Conservation (phyloP, 2,888 invertebrate species). For the Incurvaria masculella region DNA sequence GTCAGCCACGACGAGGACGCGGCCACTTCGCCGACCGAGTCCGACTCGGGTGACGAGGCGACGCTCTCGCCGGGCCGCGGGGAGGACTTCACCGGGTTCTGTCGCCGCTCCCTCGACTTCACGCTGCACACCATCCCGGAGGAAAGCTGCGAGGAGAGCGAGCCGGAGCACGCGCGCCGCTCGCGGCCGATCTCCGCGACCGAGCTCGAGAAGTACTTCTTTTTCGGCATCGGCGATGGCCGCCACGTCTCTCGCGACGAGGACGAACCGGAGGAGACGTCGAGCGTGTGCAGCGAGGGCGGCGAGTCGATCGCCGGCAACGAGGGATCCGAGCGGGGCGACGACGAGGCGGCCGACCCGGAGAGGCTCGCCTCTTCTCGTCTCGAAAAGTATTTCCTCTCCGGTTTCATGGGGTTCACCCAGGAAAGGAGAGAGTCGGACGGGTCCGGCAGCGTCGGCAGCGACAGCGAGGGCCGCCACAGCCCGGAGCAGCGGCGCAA, state of each 20-base stretch:
- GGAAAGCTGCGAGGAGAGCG: conserved; percentile 93
- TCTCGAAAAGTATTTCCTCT: conserved; percentile 85
- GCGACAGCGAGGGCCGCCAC: conserved; percentile 85
- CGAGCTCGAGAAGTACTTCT: conserved; percentile 88
- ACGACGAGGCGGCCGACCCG: conserved; percentile 56
- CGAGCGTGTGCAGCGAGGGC: conserved; percentile 82
- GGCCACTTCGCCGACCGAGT: conserved; percentile 62
- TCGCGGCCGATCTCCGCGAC: conserved; percentile 72
- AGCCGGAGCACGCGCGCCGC: conserved; percentile 65
- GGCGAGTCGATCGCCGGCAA: conserved; percentile 68
- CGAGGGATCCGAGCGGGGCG: conserved; percentile 51
- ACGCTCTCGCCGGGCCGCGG: conserved; percentile 65
- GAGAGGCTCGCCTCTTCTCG: conserved; percentile 80
- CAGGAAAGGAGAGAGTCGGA: conserved; percentile 75
- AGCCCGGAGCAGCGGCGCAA: conserved; percentile 86
- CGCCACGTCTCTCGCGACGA: conserved; percentile 49
- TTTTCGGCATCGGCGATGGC: conserved; percentile 79
- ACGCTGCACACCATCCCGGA: conserved; percentile 91
- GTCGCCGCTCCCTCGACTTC: conserved; percentile 80
- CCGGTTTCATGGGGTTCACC: conserved; percentile 80
- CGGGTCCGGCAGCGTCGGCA: conserved; percentile 84
- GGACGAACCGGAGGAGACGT: conserved; percentile 76
- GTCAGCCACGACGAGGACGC: conserved; percentile 75
- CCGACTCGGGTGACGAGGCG: conserved; percentile 68
- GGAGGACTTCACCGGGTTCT: conserved; percentile 79